phyloP scores from a whole-genome alignment of 35 echinoderm and acorn worm genomes.

The Holothuria glaberrima region DNA sequence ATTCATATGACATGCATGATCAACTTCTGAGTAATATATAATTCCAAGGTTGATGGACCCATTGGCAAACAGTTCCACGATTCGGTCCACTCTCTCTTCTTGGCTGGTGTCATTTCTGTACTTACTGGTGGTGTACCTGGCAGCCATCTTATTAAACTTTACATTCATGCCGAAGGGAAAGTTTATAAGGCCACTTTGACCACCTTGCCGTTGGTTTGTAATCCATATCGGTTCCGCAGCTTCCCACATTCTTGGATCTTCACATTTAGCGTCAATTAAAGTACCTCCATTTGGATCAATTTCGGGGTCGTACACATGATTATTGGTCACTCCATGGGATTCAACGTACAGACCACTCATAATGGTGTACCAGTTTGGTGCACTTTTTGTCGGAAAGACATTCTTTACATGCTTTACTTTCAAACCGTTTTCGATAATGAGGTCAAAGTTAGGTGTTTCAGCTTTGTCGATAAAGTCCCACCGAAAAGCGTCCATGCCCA shows the following conservation, averaged over 20 bases:
- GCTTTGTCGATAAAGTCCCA: background rate
- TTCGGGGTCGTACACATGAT: conserved; percentile 4
- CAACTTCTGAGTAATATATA: conserved; percentile 21
- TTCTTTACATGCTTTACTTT: background rate
- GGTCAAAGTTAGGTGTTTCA: conserved; percentile 21
- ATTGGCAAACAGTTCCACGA: conserved; percentile 32
- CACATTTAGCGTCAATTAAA: background rate
- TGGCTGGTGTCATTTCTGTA: background rate
- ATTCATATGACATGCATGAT: conserved; percentile 6
- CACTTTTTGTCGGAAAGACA: conserved; percentile 18
- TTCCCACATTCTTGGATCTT: background rate
- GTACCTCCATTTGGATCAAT: background rate
- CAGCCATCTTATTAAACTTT: background rate
- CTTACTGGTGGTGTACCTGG: background rate
- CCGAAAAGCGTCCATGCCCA: conserved; percentile 7
- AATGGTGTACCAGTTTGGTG: conserved; percentile 16
- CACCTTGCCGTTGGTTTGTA: conserved; percentile 33
- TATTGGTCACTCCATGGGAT: conserved; percentile 2
- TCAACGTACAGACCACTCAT: background rate
- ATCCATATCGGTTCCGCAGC: conserved; percentile 29
- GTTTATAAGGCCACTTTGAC: background rate
- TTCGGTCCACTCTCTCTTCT: background rate
- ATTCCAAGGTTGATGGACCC: conserved; percentile 1
- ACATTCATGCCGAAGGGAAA: conserved; percentile 15
- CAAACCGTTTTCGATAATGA: background rate